Evolutionary conservation across 92 coral and sea anemone species (phyloP), one percentile per base, ranked within the genome.

Genomic region (Parazoanthus atlanticus): DNA sequence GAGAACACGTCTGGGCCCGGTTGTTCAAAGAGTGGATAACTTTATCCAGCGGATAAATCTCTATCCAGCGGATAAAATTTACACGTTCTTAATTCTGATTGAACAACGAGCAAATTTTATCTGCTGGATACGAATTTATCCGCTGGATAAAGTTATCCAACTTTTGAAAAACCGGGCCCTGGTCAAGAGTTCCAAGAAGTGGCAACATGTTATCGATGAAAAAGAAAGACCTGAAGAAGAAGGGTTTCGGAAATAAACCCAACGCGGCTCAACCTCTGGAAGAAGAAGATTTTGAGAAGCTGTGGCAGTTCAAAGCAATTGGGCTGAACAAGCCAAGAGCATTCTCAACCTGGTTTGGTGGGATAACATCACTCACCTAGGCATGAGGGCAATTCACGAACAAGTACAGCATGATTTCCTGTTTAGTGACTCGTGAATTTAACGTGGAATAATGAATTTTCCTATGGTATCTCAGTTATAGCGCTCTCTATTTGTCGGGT

Each of bases 331-430:
- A 65, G 40, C 79, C 81, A 36, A 85, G 79, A 85, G 41, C 81
- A 28, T 73, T 66, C 80, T 80, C 16, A 85, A 80, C 12, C 87
- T 88, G 34, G 87, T 88, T 80, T 88, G 90, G 87, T 89, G 83
- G 88, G 82, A 82, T 61, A 89, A 89, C 33, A 61, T 89, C 46
- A 82, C 54, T 21, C 79, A 66, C 23, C 77, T 89, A 6, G 83
- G 88, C 19, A 89, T 82, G 91, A 72, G 83, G 26, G 81, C 73
- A 31, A 29, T 47, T 56, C 76, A 82, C 30, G 83, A 89, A 1
- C 91, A 89, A 32, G n/a, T n/a, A n/a, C n/a, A n/a, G n/a, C 91
- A 66, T 9, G 88, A 89, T 33, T 89, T 88, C 82, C 91, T 25
- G 40, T 36, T 40, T 21, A 12, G 43, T 17, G 78, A 67, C 28